These are phyloP conservation scores for Clitarchus hookeri DNA, from an alignment of 2,888 invertebrate genomes.

Conservation along the genomic window DNA sequence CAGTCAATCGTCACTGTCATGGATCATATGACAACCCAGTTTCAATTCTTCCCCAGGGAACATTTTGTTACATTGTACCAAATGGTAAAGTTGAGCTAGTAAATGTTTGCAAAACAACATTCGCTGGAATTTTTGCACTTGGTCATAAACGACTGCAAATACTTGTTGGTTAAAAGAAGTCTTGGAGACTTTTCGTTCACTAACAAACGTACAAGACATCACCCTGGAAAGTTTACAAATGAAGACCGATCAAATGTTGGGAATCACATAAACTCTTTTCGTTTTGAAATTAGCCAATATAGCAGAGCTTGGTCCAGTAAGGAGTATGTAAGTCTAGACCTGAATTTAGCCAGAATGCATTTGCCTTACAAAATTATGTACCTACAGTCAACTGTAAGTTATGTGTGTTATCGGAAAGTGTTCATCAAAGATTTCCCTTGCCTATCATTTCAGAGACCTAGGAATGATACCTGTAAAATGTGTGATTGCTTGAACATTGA, in stretches of 20 bases:
- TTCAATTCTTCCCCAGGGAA: background rate
- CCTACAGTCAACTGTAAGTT: constrained; percentile 22
- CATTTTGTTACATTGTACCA: background rate
- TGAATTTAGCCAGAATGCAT: constrained; percentile 16
- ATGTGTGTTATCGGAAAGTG: background rate
- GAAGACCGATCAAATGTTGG: constrained; percentile 7
- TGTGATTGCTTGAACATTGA: constrained; percentile 24
- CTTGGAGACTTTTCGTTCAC: constrained; percentile 4
- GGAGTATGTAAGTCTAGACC: constrained; percentile 26
- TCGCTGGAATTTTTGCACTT: background rate
- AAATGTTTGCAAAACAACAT: background rate
- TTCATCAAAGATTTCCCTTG: constrained; percentile 25
- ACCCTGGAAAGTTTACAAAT: constrained; percentile 10
- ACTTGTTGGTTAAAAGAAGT: background rate
- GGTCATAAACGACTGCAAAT: background rate
- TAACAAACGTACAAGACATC: constrained; percentile 23
- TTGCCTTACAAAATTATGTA: constrained; percentile 20
- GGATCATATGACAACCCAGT: background rate
- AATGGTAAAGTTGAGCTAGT: constrained; percentile 11
- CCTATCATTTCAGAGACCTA: constrained; percentile 24
- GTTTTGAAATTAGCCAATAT: constrained; percentile 22
- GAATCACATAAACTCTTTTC: constrained; percentile 16
- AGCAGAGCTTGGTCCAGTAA: constrained; percentile 18
- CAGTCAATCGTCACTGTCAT: background rate
- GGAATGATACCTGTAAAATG: constrained; percentile 24